Evolutionary conservation across 2,888 invertebrate genomes (phyloP).

Genomic region (Julus scandinavius): DNA sequence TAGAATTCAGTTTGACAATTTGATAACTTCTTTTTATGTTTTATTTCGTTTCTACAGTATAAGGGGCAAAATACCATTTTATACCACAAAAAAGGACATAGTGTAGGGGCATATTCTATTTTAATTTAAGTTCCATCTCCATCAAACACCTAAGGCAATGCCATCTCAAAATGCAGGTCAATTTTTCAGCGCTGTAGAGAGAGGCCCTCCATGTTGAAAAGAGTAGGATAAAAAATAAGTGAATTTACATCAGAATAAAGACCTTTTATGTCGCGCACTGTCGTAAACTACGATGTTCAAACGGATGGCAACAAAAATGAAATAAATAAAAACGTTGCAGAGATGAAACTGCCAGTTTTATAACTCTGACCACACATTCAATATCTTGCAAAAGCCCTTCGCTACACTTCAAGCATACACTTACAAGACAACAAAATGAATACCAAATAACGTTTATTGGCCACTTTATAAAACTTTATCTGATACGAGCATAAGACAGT

Average conservation of each 20-base stretch:
- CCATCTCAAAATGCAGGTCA: not conserved
- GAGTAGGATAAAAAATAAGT: not conserved
- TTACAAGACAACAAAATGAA: constrained; percentile 19
- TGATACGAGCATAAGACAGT: constrained; percentile 17
- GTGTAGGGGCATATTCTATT: too few species aligned
- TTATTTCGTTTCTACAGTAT: too few species aligned
- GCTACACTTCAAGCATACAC: not conserved
- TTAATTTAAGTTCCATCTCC: too few species aligned
- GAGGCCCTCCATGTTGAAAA: not conserved
- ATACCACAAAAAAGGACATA: too few species aligned
- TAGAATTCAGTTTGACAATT: too few species aligned
- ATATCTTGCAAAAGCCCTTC: constrained; percentile 5
- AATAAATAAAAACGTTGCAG: constrained; percentile 19
- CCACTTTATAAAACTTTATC: constrained; percentile 22
- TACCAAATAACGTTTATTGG: constrained; percentile 35
- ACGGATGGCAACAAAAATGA: constrained; percentile 31
- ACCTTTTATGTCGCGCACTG: not conserved
- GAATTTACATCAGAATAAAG: constrained; percentile 35
- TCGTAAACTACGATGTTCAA: constrained; percentile 23
- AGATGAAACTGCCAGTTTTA: constrained; percentile 42
- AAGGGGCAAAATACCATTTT: too few species aligned
- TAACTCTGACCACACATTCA: constrained; percentile 42
- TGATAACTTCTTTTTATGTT: too few species aligned
- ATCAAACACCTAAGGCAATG: not conserved
- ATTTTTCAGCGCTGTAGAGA: not conserved